phyloP scores from a whole-genome alignment of 2,797 vertebrate genomes.

The Lindbergichthys nudifrons region DNA sequence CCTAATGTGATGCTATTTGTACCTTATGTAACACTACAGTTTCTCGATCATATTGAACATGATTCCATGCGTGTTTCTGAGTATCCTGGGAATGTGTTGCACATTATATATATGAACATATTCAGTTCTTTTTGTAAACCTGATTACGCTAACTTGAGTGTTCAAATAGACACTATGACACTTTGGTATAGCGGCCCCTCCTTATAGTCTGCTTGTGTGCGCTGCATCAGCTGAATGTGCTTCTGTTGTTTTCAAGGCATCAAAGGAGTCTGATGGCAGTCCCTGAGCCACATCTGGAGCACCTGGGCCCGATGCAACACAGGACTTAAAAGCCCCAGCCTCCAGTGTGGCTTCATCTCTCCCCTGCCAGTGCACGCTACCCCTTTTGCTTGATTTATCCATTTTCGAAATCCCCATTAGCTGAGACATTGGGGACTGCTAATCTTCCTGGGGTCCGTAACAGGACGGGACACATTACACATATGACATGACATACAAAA shows the following conservation, averaged over 20 bases:
- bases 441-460: background rate
- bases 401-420: too few species aligned
- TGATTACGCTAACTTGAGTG: background rate
- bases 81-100: background rate
- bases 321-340: too few species aligned
- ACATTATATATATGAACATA: background rate
- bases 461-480: background rate
- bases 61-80: background rate
- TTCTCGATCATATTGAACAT: background rate
- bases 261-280: too few species aligned
- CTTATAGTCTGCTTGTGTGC: too few species aligned
- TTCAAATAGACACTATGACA: background rate
- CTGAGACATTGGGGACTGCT: background rate
- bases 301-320: too few species aligned
- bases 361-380: too few species aligned
- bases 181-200: background rate
- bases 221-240: too few species aligned
- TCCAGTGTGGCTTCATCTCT: too few species aligned
- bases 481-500: background rate
- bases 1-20: background rate
- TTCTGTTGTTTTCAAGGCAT: too few species aligned
- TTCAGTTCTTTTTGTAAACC: background rate
- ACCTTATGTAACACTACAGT: background rate
- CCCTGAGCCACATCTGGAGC: too few species aligned
- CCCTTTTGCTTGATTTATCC: too few species aligned